Percentiles rank a stretch among this genome's conserved stretches.
These are phyloP conservation scores for Schizopygopsis pylzovi DNA, from an alignment of 2,797 vertebrate genomes.

Conservation along the genomic window DNA sequence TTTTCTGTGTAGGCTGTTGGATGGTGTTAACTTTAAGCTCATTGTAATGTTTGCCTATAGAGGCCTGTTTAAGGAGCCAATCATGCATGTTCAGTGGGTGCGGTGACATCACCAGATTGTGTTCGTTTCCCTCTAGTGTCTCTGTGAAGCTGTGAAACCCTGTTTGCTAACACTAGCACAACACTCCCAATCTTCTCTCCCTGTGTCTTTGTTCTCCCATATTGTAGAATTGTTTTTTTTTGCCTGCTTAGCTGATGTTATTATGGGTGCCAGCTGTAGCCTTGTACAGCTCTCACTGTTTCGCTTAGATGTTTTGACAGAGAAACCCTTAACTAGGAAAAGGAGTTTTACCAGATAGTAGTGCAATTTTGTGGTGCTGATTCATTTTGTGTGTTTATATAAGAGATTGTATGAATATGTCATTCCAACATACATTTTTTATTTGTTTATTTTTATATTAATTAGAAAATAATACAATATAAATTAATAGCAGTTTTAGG, in stretches of 20 bases:
- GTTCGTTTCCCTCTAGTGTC: slow-evolving; percentile 42
- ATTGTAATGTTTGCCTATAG: slow-evolving; percentile 31
- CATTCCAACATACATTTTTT: not conserved
- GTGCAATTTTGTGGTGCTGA: not conserved
- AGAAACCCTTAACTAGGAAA: not conserved
- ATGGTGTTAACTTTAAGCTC: slow-evolving; percentile 18
- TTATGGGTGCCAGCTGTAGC: slow-evolving; percentile 21
- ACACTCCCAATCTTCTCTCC: slow-evolving; percentile 34
- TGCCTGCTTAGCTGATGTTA: slow-evolving; percentile 24
- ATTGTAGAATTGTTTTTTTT: slow-evolving; percentile 20
- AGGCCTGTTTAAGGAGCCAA: slow-evolving; percentile 51
- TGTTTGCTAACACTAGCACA: slow-evolving; percentile 57
- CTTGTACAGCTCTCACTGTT: not conserved
- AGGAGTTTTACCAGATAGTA: not conserved
- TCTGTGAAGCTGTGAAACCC: slow-evolving; percentile 43
- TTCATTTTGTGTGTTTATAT: not conserved
- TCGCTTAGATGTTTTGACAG: slow-evolving; percentile 22
- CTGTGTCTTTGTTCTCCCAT: slow-evolving; percentile 46
- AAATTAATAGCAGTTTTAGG: not conserved
- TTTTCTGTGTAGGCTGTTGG: not conserved
- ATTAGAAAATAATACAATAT: not conserved
- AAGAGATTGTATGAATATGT: not conserved
- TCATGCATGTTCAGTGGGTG: slow-evolving; percentile 51
- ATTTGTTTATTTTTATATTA: not conserved
- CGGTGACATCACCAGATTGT: slow-evolving; percentile 56